Evolutionary conservation across 92 coral and sea anemone genomes (phyloP), one percentile per base, ranked within the genome.

Genomic region (Parazoanthus swiftii): DNA sequence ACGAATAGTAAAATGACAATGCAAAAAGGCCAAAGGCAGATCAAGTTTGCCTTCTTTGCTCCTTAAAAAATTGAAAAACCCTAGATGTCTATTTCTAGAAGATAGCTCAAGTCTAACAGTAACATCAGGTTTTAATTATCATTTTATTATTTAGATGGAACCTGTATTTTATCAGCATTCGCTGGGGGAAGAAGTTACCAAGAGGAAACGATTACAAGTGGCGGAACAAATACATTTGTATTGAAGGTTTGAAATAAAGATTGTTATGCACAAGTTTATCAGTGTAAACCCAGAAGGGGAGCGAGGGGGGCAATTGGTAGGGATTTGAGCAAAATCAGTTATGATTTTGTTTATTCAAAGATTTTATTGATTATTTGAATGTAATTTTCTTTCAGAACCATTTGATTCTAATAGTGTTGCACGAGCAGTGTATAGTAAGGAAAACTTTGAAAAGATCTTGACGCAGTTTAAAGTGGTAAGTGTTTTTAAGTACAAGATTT

Each of bases 361-460:
- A 8, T 8, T 51, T 51, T 8, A 51, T 51, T 51, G 58, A 9
- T 50, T 6, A 6, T 51, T 51, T 51, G 11, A 51, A 51, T 15
- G 0, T 3, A 46, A 25, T 2, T 88, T 0, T 72, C 58, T 85
- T 81, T 33, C 93, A 96, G 99, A 97, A 76, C 99, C 99, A 8
- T 97, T 97, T 89, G 99, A 97, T 79, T 90, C 89, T 3, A 95
- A 95, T 85, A 91, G 94, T 92, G 99, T 97, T 7, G 93, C 99
- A 15, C 91, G 95, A 88, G 94, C 99, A 23, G 99, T 97, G 13
- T 92, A 94, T 79, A 84, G 48, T 29, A 58, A 74, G 72, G 96
- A 91, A 18, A 89, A 91, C 25, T 97, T 97, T 88, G 85, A 93
- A 56, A 94, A 88, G 67, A 97, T 97, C 85, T 89, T 93, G 33